These are phyloP conservation scores for Arrhamphus sclerolepis DNA, from an alignment of 2,797 vertebrate genomes.

Conservation along the genomic window DNA sequence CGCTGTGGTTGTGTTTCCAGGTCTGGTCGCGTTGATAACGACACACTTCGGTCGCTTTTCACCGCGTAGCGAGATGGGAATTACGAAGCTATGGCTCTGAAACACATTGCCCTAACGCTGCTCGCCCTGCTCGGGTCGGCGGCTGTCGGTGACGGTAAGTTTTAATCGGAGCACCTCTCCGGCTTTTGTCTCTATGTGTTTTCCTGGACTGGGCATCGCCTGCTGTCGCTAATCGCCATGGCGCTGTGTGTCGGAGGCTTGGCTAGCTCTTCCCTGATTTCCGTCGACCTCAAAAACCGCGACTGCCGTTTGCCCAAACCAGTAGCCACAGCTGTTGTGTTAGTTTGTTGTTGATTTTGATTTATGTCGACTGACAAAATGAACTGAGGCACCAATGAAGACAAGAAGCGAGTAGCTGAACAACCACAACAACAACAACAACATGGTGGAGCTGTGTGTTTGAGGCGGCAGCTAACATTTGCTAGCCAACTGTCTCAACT, in stretches of 20 bases:
- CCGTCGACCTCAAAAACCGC: constrained; percentile 51
- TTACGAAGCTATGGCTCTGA: constrained; percentile 79
- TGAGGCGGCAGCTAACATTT: constrained; percentile 52
- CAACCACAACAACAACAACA: constrained; percentile 68
- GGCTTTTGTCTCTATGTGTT: constrained; percentile 73
- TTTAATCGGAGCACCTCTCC: constrained; percentile 50
- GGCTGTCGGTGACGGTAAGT: constrained; percentile 79
- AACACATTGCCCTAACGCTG: constrained; percentile 61
- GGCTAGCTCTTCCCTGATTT: constrained; percentile 59
- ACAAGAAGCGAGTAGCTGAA: constrained; percentile 41
- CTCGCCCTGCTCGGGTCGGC: constrained; percentile 72
- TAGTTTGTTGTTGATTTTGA: not conserved
- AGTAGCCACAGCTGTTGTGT: not conserved
- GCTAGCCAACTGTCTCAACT: constrained; percentile 54
- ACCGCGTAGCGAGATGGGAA: constrained; percentile 79
- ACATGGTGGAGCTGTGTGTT: constrained; percentile 64
- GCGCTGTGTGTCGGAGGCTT: constrained; percentile 69
- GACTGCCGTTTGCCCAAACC: not conserved
- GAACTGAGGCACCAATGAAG: constrained; percentile 12
- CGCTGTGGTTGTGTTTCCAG: constrained; percentile 80
- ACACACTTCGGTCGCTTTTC: constrained; percentile 74
- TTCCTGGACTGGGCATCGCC: constrained; percentile 73
- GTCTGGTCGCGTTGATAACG: constrained; percentile 71
- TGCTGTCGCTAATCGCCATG: constrained; percentile 80
- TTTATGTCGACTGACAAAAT: constrained; percentile 1